phyloP scores from a whole-genome alignment of 2,888 invertebrate genomes.

The Clivina fossor region DNA sequence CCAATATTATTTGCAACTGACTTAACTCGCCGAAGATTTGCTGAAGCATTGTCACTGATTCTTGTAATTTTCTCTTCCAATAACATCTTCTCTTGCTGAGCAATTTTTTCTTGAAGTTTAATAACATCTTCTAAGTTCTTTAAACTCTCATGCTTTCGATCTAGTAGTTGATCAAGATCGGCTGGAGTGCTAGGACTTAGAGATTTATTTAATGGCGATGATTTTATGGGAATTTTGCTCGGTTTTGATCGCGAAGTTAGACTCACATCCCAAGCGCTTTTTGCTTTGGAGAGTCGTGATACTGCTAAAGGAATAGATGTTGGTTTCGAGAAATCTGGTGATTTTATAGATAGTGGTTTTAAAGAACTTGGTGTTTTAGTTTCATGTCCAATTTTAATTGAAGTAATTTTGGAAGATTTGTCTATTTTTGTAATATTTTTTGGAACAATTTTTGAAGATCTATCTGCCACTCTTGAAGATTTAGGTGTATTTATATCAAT shows the following conservation, averaged over 20 bases:
- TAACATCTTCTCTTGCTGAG: constrained; percentile 13
- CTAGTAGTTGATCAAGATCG: constrained; percentile 47
- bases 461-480: background rate
- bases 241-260: constrained; percentile 38
- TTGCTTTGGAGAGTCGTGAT: constrained; percentile 43
- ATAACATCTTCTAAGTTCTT: constrained; percentile 28
- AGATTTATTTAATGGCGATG: constrained; percentile 44
- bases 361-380: background rate
- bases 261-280: constrained; percentile 47
- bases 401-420: constrained; percentile 6
- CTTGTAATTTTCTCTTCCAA: constrained; percentile 9
- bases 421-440: constrained; percentile 10
- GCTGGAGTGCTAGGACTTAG: constrained; percentile 52
- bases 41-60: constrained; percentile 1
- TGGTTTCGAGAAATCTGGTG: background rate
- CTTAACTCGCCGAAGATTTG: constrained; percentile 20
- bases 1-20: constrained; percentile 28
- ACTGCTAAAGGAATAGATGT: constrained; percentile 12
- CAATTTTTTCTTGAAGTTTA: constrained; percentile 27
- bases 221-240: constrained; percentile 50
- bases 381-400: too few species aligned
- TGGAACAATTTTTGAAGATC: too few species aligned
- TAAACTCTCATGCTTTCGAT: constrained; percentile 15
- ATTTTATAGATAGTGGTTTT: constrained; percentile 4
- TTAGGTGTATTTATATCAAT: constrained; percentile 1